phyloP scores from a whole-genome alignment of 92 coral and sea anemone genomes.

The Palythoa heliodiscus region DNA sequence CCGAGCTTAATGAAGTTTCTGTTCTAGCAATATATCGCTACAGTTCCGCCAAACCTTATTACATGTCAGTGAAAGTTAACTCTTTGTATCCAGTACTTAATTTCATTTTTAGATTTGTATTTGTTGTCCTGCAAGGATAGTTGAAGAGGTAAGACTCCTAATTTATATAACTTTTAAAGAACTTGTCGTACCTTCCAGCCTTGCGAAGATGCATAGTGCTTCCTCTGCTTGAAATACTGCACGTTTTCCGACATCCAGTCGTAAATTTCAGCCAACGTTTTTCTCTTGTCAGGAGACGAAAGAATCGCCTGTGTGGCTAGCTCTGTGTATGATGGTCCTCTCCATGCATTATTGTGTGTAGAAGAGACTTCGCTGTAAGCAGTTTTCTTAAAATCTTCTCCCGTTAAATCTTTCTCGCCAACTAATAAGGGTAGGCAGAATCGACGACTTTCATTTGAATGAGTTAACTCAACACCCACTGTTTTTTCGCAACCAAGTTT shows the following conservation, averaged over 20 bases:
- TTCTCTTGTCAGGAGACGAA: slow-evolving; percentile 10
- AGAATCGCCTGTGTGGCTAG: slow-evolving; percentile 34
- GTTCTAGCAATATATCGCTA: background rate
- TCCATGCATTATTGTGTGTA: slow-evolving; percentile 5
- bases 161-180: background rate
- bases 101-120: background rate
- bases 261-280: slow-evolving; percentile 30
- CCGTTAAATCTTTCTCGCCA: background rate
- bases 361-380: background rate
- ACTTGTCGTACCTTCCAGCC: slow-evolving; percentile 32
- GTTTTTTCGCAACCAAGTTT: background rate
- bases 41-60: background rate
- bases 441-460: background rate
- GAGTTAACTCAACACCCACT: background rate
- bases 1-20: background rate
- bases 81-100: background rate
- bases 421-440: background rate
- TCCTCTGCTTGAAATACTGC: slow-evolving; percentile 29
- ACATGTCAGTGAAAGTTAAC: background rate
- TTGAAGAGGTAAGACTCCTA: background rate
- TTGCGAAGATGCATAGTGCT: slow-evolving; percentile 33
- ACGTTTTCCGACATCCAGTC: slow-evolving; percentile 44
- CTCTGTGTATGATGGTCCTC: slow-evolving; percentile 36
- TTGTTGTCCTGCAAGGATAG: background rate
- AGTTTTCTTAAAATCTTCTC: background rate